These are phyloP conservation scores for Probosciger aterrimus DNA, from an alignment of 2,113 vertebrate species.

Conservation along the genomic window DNA sequence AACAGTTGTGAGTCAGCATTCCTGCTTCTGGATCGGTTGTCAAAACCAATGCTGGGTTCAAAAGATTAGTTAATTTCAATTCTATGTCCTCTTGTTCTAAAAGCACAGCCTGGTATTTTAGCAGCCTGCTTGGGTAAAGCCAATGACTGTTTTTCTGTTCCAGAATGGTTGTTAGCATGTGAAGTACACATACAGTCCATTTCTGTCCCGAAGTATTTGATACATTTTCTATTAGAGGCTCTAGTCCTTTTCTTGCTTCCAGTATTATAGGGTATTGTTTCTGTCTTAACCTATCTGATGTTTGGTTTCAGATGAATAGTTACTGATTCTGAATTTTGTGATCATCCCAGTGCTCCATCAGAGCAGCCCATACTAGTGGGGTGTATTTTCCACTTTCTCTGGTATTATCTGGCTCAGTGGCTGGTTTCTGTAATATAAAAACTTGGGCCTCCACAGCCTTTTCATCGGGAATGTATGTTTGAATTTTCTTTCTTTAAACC, in stretches of 20 bases:
- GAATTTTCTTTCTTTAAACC: neutral
- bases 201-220: neutral
- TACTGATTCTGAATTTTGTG: neutral
- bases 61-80: neutral
- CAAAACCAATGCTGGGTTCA: neutral
- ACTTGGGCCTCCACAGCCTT: neutral
- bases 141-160: neutral
- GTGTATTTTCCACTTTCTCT: neutral
- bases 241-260: neutral
- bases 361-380: neutral
- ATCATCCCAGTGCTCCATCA: neutral
- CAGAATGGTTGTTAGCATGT: neutral
- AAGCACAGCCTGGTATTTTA: neutral
- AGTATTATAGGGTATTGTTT: neutral
- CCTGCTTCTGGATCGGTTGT: neutral
- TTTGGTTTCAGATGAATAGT: neutral
- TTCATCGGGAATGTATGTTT: neutral
- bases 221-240: neutral
- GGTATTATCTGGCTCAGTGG: neutral
- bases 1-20: neutral
- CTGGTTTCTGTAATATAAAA: neutral
- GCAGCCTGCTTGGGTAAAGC: neutral
- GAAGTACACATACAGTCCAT: neutral
- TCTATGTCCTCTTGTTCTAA: neutral
- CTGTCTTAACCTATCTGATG: neutral